These are phyloP conservation scores for Aphelenchoides fujianensis DNA, from an alignment of 1,140 invertebrate species.

Conservation along the genomic window DNA sequence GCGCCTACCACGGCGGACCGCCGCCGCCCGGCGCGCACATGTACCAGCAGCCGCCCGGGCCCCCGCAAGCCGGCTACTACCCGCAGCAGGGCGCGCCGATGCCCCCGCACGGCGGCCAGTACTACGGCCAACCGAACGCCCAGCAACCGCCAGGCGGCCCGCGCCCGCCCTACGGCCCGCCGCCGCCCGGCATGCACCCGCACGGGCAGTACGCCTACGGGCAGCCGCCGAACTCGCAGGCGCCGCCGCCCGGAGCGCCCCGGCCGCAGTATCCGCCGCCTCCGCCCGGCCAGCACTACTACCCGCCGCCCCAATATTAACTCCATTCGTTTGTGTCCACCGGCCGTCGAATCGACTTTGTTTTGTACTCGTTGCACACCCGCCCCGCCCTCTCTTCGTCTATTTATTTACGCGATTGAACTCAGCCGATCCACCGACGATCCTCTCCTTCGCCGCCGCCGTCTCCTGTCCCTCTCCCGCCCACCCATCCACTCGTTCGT, in stretches of 20 bases:
- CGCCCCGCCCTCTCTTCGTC: no score
- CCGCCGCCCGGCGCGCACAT: no score
- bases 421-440: not conserved
- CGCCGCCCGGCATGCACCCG: not conserved
- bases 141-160: not conserved
- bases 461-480: not conserved
- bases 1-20: no score
- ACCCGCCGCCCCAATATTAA: constrained; percentile 26
- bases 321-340: constrained; percentile 15
- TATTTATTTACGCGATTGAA: constrained; percentile 2
- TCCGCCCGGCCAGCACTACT: constrained; percentile 17
- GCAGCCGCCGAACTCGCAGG: not conserved
- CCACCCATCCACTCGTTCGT: not conserved
- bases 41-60: no score
- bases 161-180: not conserved
- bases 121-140: not conserved
- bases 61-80: no score
- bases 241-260: constrained; percentile 28
- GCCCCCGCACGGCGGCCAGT: no score
- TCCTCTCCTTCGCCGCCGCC: no score
- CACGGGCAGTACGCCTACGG: not conserved
- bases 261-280: constrained; percentile 6
- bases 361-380: no score
- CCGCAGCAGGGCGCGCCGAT: no score
- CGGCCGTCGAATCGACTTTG: no score